These are phyloP conservation scores for Epizoanthus illoricatus DNA, from an alignment of 92 coral and sea anemone species.

Conservation along the genomic window DNA sequence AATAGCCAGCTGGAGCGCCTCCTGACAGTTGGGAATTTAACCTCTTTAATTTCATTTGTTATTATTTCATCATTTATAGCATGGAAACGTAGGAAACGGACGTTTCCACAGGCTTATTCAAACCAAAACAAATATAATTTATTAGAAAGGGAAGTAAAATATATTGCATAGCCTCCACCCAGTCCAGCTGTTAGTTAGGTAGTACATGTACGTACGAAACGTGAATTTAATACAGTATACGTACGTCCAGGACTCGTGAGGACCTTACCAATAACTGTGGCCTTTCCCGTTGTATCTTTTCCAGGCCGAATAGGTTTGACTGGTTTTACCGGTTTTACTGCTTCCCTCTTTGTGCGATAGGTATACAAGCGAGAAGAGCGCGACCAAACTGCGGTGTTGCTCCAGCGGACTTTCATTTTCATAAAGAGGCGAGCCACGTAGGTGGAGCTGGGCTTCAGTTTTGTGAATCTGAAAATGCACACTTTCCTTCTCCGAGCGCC, in stretches of 20 bases:
- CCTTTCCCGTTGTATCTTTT: background rate
- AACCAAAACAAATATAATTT: no score
- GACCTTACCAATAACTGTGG: background rate
- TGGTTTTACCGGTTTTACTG: background rate
- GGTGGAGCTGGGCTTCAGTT: background rate
- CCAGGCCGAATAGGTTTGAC: background rate
- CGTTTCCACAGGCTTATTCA: no score
- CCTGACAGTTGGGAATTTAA: no score
- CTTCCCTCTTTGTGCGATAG: background rate
- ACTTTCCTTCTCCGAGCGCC: background rate
- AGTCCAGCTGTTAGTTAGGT: no score
- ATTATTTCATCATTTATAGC: no score
- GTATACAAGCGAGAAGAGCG: background rate
- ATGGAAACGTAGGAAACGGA: no score
- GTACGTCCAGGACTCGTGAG: background rate
- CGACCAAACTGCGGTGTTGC: background rate
- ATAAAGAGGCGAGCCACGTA: constrained; percentile 1
- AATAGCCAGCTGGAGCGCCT: no score
- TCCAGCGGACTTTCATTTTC: constrained; percentile 14
- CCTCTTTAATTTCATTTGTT: no score
- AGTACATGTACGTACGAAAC: no score
- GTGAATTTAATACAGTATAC: background rate
- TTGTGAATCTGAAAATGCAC: constrained; percentile 8
- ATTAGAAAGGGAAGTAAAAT: no score
- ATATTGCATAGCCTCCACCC: no score